phyloP scores from a whole-genome alignment of 2,113 vertebrate genomes.

The Lophius piscatorius region DNA sequence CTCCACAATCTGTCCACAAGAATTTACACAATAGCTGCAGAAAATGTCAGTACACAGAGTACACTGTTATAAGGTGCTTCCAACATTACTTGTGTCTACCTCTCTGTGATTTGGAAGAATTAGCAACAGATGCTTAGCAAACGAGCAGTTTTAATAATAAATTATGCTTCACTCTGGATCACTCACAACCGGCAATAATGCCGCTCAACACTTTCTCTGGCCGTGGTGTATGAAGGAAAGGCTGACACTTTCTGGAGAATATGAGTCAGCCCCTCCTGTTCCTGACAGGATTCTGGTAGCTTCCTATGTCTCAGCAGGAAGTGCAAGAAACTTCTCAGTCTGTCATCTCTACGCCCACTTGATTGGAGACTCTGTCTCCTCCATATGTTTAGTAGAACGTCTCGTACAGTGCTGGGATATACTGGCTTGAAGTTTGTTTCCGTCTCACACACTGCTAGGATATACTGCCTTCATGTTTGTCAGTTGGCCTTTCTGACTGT shows the following conservation, averaged over 20 bases:
- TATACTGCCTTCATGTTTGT: conserved; percentile 27
- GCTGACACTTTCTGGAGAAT: conserved; percentile 49
- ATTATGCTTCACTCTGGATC: conserved; percentile 7
- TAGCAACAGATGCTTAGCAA: conserved; percentile 13
- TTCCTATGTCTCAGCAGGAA: conserved; percentile 81
- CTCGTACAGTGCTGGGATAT: conserved; percentile 1
- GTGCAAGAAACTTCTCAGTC: conserved; percentile 66
- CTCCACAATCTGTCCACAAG: conserved; percentile 60
- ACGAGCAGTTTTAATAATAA: conserved; percentile 5
- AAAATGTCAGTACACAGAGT: conserved; percentile 71
- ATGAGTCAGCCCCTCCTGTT: conserved; percentile 68
- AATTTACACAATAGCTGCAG: conserved; percentile 68
- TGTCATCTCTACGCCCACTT: conserved; percentile 61
- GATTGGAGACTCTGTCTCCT: conserved; percentile 32
- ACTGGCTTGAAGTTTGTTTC: conserved; percentile 29
- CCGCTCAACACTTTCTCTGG: conserved; percentile 13
- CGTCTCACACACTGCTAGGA: neutral
- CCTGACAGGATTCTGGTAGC: conserved; percentile 77
- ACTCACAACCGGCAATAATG: conserved; percentile 6
- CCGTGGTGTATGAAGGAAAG: conserved; percentile 22
- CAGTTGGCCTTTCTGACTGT: conserved; percentile 5
- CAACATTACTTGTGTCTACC: conserved; percentile 19
- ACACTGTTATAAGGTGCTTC: conserved; percentile 52
- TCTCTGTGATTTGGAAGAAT: conserved; percentile 16
- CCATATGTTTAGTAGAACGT: conserved; percentile 20